A percentile compares a stretch with the other conserved stretches of the same genome.
Evolutionary conservation across 1,140 invertebrate species (phyloP).

Genomic region (Drosophila nigrodunni): DNA sequence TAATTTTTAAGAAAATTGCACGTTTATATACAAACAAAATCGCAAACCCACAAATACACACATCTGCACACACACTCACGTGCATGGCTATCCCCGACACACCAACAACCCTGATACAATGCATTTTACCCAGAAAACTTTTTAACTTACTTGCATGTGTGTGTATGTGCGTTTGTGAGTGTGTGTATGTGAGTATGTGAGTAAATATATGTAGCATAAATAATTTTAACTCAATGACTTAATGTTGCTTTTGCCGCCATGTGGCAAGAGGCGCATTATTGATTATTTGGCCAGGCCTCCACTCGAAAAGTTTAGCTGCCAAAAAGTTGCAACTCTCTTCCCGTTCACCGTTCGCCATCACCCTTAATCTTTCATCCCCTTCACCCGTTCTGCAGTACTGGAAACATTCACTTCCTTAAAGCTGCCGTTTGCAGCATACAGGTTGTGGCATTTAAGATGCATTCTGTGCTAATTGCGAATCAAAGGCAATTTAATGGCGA

Average conservation of each 20-base stretch:
- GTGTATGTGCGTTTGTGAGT: constrained; percentile 16
- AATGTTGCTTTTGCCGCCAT: constrained; percentile 53
- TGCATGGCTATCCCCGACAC: constrained; percentile 40
- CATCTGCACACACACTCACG: constrained; percentile 5
- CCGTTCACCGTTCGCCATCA: not conserved
- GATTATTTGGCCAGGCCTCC: constrained; percentile 59
- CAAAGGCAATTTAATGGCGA: constrained; percentile 72
- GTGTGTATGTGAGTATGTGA: constrained; percentile 49
- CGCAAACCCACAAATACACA: too few species aligned
- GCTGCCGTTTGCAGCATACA: constrained; percentile 22
- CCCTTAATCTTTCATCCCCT: too few species aligned
- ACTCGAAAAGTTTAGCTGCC: constrained; percentile 58
- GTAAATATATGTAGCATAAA: constrained; percentile 83
- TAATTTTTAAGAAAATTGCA: constrained; percentile 83
- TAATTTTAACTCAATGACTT: constrained; percentile 80
- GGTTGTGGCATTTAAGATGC: constrained; percentile 65
- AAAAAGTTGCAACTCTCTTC: constrained; percentile 40
- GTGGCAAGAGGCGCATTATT: constrained; percentile 60
- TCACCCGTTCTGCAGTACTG: not conserved
- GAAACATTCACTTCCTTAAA: constrained; percentile 28
- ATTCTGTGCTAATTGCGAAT: constrained; percentile 81
- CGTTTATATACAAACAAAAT: constrained; percentile 45
- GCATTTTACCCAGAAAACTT: constrained; percentile 62
- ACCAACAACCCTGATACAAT: constrained; percentile 77
- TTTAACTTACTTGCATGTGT: constrained; percentile 42